Evolutionary conservation across 2,888 invertebrate genomes (phyloP), one percentile per base, ranked within the genome.

Genomic region (Sicus ferrugineus): DNA sequence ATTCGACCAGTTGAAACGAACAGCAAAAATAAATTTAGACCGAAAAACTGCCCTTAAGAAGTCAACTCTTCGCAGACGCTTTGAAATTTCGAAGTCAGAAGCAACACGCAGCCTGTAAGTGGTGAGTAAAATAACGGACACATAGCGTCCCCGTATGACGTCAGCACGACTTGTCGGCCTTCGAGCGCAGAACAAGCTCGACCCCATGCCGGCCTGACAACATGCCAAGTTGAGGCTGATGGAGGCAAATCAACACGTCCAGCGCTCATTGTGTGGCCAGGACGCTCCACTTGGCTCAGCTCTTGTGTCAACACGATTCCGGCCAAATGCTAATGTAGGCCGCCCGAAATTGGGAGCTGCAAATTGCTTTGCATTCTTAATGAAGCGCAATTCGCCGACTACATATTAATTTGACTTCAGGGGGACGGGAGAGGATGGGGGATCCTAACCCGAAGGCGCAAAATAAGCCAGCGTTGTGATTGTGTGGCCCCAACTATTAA

Each of bases 401-500:
- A 9, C 19, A 19, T 14, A 46, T 9, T 3, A n/a, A 46, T 46
- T 14, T n/a, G 46, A 46, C 14, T n/a, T 19, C n/a, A 16, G n/a
- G 14, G 19, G 46, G 19, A 46, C 14, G 46, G 5, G 38, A 7
- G 14, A 38, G 38, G 38, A 14, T 38, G 38, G 38, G 7, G 14
- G 14, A 38, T 9, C 14, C 9, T 38, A 38, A 7, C 14, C 38
- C 38, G n/a, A n/a, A n/a, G n/a, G n/a, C n/a, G n/a, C n/a, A n/a
- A n/a, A n/a, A n/a, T n/a, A n/a, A n/a, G n/a, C n/a, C n/a, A n/a
- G n/a, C n/a, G n/a, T n/a, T n/a, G n/a, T n/a, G n/a, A n/a, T n/a
- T n/a, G n/a, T n/a, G n/a, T n/a, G n/a, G n/a, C n/a, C n/a, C 38
- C 62, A 70, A 69, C 69, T 72, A 70, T 70, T 70, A 71, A 72